Base-by-base conservation (phyloP, 2,797 vertebrate species). In the Megalops cyprinoides region DNA sequence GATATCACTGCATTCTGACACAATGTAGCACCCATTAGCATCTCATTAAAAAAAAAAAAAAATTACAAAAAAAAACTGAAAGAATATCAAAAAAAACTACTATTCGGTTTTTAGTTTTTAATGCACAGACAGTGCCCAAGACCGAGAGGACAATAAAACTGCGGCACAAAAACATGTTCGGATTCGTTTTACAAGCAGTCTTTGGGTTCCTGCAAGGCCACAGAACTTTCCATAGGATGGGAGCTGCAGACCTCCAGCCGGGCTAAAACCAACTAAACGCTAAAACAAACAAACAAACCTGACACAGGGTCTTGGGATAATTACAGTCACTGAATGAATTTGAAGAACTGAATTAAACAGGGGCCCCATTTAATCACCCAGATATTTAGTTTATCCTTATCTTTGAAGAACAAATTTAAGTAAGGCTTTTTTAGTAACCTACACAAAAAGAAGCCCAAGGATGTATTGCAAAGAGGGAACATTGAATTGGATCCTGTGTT, bases 221-320 rank as follows among this genome's bases (percentile, higher is more conserved):
- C 1, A 18, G 60, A 65, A 65, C 65, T 65, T 65, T 65, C 25
- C 46, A 48, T 48, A 48, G 46, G 46, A 48, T n/a, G 46, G 46
- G 10, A 48, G 10, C 4, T 48, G 46, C 46, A 10, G 31, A 39
- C 3, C 31, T 39, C 4, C 62, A 37, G 31, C 62, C 37, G 62
- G 62, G 62, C 58, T 10, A 60, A 60, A 60, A 10, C n/a, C n/a
- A n/a, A n/a, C n/a, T n/a, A n/a, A n/a, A n/a, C n/a, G n/a, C n/a
- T n/a, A n/a, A n/a, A n/a, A n/a, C n/a, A n/a, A n/a, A n/a, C 62
- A 67, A 39, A 37, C 62, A 18, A 67, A 34, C 62, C 62, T 67
- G 62, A 67, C 23, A 67, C 62, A 39, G 34, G 34, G 62, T 4
- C 34, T 37, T 20, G 28, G 62, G 39, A n/a, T 67, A 67, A 37